Base-by-base conservation (phyloP, 2,888 invertebrate species). In the Noctua janthina region DNA sequence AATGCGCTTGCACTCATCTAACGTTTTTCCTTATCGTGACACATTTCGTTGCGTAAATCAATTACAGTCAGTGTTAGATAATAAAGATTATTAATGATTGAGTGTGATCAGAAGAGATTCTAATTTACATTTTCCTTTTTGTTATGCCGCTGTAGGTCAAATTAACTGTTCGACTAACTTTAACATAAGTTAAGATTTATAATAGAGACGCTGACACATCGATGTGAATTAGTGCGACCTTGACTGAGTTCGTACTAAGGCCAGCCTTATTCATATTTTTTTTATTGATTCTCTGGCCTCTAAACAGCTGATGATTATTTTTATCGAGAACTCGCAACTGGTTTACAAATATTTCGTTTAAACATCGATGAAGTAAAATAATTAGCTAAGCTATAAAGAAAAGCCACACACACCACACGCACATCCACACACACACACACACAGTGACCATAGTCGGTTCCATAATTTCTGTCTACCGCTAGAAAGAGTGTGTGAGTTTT, bases 21-120 rank as follows among this genome's bases (percentile, higher is more conserved):
- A 8, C 54, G 59, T 73, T 86, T 82, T 86, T 74, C 83, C 79
- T 66, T 78, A 67, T 78, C 29, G 49, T 71, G 76, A 87, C 80
- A 74, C 70, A 70, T 66, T 13, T 75, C 23, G 51, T 79, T 68
- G 49, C 64, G 59, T 39, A 59, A 79, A 43, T 46, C 83, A 76
- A 76, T 78, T 66, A 75, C 51, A 69, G 29, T 39, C 59, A 29
- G 46, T 76, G 49, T 84, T 81, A 76, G 72, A 84, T 80, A 84
- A 70, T 74, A 70, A 11, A 62, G n/a, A 64, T 49, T 23, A 46
- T 71, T 74, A 54, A 67, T 71, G 70, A 66, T 43, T 80, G 43
- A 43, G 70, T 15, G n/a, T 8, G 46, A 71, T 76, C 46, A 46
- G 54, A 77, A 83, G 46, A 49, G 68, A 23, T 51, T 67, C n/a